Conservation (phyloP, 1,140 invertebrate genomes). For the Drosophila repleta region DNA sequence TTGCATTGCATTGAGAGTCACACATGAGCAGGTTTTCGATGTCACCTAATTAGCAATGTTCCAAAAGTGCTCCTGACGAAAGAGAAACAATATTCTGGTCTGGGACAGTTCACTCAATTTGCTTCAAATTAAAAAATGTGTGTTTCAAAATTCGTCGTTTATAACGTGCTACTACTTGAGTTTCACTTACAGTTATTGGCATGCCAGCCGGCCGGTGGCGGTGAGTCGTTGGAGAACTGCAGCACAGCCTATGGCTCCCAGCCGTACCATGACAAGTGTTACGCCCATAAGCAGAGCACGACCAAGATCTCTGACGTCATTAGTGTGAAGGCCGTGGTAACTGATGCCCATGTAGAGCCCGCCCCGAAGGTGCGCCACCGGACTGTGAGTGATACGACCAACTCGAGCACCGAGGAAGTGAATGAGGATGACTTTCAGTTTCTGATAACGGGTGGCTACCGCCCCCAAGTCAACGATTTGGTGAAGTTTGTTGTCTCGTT, state of each 20-base stretch:
- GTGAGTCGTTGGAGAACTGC: not conserved
- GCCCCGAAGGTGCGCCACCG: too few species aligned
- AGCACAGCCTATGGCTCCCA: not conserved
- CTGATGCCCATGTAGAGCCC: too few species aligned
- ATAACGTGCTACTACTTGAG: slow-evolving; percentile 12
- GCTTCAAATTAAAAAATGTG: slow-evolving; percentile 30
- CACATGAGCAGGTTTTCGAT: not conserved
- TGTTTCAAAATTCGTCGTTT: slow-evolving; percentile 54
- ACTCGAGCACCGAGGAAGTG: not conserved
- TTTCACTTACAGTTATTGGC: not conserved
- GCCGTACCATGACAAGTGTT: not conserved
- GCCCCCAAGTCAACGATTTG: slow-evolving; percentile 32
- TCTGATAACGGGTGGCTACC: slow-evolving; percentile 61
- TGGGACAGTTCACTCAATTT: not conserved
- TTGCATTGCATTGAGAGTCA: slow-evolving; percentile 4
- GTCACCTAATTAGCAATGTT: too few species aligned
- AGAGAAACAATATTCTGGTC: not conserved
- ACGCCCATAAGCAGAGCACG: too few species aligned
- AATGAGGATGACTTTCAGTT: slow-evolving; percentile 44
- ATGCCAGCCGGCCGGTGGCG: too few species aligned
- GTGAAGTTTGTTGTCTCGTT: slow-evolving; percentile 47
- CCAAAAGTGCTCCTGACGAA: too few species aligned
- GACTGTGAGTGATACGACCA: too few species aligned
- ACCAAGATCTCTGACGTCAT: too few species aligned
- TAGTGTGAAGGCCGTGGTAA: too few species aligned